Evolutionary conservation across 2,113 vertebrate species (phyloP).

Genomic region (Trochalopteron elliotii): DNA sequence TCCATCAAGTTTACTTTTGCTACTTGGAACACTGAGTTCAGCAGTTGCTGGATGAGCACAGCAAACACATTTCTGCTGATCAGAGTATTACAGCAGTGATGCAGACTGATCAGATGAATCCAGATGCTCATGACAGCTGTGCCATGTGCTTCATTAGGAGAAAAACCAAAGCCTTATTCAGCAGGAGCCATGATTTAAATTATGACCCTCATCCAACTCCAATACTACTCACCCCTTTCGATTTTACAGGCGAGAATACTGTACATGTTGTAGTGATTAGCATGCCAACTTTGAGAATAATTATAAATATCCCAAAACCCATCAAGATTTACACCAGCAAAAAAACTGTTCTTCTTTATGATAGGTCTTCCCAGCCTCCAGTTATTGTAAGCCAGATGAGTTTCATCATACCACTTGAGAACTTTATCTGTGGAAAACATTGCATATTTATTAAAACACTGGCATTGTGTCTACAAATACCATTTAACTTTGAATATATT

Average conservation of each 20-base stretch:
- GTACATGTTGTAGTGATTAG: constrained; percentile 76
- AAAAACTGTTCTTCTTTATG: constrained; percentile 71
- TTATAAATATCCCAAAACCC: constrained; percentile 83
- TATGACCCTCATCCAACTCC: not conserved
- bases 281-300: constrained; percentile 32
- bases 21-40: not conserved
- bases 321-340: constrained; percentile 80
- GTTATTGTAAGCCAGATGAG: constrained; percentile 86
- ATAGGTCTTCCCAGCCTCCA: constrained; percentile 85
- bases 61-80: not conserved
- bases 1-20: not conserved
- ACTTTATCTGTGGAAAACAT: constrained; percentile 74
- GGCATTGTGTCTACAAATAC: not conserved
- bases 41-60: not conserved
- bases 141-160: not conserved
- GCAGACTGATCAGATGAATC: not conserved
- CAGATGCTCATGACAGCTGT: not conserved
- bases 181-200: not conserved
- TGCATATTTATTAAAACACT: not conserved
- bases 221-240: constrained; percentile 81
- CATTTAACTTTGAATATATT: not conserved
- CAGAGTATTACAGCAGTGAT: not conserved
- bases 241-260: constrained; percentile 91
- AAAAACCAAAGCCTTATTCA: not conserved
- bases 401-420: constrained; percentile 89